Base-by-base conservation (phyloP, 2,888 invertebrate species). In the Noctua comes region DNA sequence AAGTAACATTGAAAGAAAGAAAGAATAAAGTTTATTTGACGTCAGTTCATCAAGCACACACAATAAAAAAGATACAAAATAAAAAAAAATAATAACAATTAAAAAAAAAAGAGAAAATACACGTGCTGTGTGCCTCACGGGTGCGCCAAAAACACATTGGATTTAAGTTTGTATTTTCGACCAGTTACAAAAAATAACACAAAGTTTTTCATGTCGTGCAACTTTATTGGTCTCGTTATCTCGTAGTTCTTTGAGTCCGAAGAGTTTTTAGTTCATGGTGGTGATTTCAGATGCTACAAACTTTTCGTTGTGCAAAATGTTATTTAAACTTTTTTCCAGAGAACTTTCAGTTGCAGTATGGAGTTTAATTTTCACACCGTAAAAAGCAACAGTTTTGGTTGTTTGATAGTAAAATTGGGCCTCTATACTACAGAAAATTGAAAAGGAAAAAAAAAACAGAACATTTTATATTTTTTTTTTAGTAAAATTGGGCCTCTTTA, bases 191-290 rank as follows among this genome's bases (percentile, higher is more conserved):
- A 46, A 79, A 74, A 27, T 1, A 59, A 59, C 16, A 59, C 31
- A 10, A 65, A 46, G 18, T 46, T 57, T 69, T 54, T 77, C 46
- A 27, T 48, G 36, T 24, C 27, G 46, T 40, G 57, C 48, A 62
- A 77, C 27, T 57, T 68, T 79, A 36, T 79, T 79, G 11, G 8
- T 64, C 11, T 65, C 31, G 43, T 46, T 59, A 27, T 27, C 27
- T 59, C 27, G 59, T 59, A 79, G 54, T 46, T 46, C 57, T n/a
- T n/a, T 27, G 18, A 36, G 11, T 57, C n/a, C 24, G 13, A 31
- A 54, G 46, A 66, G 68, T 69, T 79, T 40, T 48, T 0, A 79
- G 36, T 68, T 40, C 10, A 24, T 24, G 7, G 31, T 57, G n/a
- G 27, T 59, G 2, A 31, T 77, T 77, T 40, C 24, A 51, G 21